Percentiles rank a stretch among this genome's conserved stretches.
These are phyloP conservation scores for Choloepus didactylus DNA, from an alignment of 2,797 vertebrate species.

Conservation along the genomic window DNA sequence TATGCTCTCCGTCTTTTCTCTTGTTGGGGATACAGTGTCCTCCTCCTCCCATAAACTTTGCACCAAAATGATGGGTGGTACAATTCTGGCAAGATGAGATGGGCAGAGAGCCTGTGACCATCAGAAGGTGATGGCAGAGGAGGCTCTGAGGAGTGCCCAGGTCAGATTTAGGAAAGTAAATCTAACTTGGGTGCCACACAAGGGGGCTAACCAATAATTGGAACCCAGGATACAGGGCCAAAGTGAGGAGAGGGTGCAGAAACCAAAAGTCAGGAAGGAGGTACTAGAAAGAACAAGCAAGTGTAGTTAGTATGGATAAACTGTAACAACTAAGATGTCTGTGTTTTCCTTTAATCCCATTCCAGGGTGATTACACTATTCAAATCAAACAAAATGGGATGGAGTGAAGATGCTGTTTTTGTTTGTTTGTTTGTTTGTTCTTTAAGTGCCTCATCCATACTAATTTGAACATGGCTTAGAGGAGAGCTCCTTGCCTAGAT, in stretches of 20 bases:
- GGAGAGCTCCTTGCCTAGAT: not conserved
- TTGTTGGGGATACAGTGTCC: not conserved
- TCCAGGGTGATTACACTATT: not conserved
- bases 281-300: not conserved
- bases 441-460: not conserved
- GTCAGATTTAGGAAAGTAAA: not conserved
- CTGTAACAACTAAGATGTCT: not conserved
- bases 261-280: not conserved
- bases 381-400: not conserved
- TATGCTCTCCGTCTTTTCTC: rapidly evolving
- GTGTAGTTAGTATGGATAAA: not conserved
- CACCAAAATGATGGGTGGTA: too few species aligned
- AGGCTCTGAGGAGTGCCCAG: not conserved
- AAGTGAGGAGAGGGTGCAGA: rapidly evolving
- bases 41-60: too few species aligned
- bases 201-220: not conserved
- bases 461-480: not conserved
- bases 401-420: too few species aligned
- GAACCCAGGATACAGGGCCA: not conserved
- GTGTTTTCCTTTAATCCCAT: not conserved
- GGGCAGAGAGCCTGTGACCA: rapidly evolving
- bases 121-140: not conserved
- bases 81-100: rapidly evolving
- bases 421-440: not conserved
- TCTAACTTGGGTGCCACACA: not conserved